A percentile compares a stretch with the other conserved stretches of the same genome.
These are phyloP conservation scores for Maniola hyperantus DNA, from an alignment of 2,888 invertebrate genomes.

Conservation along the genomic window DNA sequence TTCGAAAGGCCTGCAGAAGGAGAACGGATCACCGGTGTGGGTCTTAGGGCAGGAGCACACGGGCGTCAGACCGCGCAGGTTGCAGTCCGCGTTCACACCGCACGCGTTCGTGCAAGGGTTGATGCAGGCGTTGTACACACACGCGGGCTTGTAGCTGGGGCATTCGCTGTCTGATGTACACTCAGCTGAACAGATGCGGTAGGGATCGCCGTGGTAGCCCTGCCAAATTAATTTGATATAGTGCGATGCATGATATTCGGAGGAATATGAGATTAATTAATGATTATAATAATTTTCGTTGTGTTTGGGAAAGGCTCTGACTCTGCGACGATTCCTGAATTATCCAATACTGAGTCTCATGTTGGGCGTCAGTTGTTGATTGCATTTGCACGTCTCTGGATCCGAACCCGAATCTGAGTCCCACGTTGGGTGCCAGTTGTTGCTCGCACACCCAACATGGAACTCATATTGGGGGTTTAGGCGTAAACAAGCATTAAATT, in stretches of 20 bases:
- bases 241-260: neutral
- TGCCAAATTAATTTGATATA: conserved; percentile 44
- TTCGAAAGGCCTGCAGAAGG: conserved; percentile 90
- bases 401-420: neutral
- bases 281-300: too few relatives aligned
- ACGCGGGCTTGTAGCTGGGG: conserved; percentile 89
- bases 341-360: too few relatives aligned
- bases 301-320: too few relatives aligned
- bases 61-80: conserved; percentile 89
- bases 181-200: conserved; percentile 89
- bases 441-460: neutral
- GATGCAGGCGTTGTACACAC: conserved; percentile 90
- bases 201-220: conserved; percentile 91
- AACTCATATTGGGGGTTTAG: too few relatives aligned
- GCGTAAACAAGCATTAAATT: too few relatives aligned
- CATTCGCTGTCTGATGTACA: conserved; percentile 91
- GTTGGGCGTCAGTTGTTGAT: too few relatives aligned
- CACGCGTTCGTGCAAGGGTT: conserved; percentile 93
- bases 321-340: too few relatives aligned
- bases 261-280: neutral
- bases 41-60: conserved; percentile 93
- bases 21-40: conserved; percentile 94
- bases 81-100: conserved; percentile 90
- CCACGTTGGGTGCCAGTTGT: neutral
- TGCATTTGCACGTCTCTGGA: too few relatives aligned